These are phyloP conservation scores for Stegastes partitus DNA, from an alignment of 2,113 vertebrate species.

Conservation along the genomic window DNA sequence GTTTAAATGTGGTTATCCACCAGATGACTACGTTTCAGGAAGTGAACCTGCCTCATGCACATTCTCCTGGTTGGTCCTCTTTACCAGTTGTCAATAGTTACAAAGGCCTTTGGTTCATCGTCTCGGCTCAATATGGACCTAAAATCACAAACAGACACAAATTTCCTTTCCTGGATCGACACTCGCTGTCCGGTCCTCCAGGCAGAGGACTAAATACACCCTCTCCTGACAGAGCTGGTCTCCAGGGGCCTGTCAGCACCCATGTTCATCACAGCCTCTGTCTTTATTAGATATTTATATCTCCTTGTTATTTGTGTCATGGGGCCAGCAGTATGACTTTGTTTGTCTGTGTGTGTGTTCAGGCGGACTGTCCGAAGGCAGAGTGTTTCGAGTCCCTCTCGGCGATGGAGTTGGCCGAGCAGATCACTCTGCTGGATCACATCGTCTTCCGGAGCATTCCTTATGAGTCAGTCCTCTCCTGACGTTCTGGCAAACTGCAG, in stretches of 20 bases:
- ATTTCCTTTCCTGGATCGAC: not conserved
- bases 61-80: not conserved
- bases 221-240: conserved; percentile 12
- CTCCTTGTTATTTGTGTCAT: conserved; percentile 25
- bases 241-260: conserved; percentile 25
- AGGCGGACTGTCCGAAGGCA: conserved; percentile 90
- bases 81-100: not conserved
- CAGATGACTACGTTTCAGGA: conserved; percentile 2
- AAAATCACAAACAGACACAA: not conserved
- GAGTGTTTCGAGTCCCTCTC: conserved; percentile 96
- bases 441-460: conserved; percentile 97
- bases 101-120: not conserved
- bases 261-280: conserved; percentile 27
- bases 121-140: not conserved
- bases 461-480: conserved; percentile 91
- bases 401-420: conserved; percentile 97
- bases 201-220: conserved; percentile 13
- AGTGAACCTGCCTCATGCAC: not conserved
- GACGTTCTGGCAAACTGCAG: not conserved
- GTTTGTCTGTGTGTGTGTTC: conserved; percentile 17
- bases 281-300: conserved; percentile 55
- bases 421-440: conserved; percentile 97
- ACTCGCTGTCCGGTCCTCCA: conserved; percentile 10
- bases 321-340: conserved; percentile 1
- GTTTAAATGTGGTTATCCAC: not conserved